Base-by-base conservation (phyloP, 1,140 invertebrate species). In the Aphelinus certus region DNA sequence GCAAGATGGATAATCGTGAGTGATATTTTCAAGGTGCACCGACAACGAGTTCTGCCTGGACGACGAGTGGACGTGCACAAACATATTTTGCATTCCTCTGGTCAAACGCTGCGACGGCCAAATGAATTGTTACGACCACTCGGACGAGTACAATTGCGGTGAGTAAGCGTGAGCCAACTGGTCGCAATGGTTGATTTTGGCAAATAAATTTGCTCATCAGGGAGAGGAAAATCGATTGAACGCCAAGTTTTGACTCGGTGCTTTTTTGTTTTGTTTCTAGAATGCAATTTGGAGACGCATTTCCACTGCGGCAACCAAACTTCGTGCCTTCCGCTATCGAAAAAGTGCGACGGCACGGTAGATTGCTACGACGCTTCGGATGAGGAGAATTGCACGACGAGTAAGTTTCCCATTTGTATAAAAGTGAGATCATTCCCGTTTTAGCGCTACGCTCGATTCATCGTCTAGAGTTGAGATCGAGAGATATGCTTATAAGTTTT, bases 361-460 rank as follows among this genome's bases (percentile, higher is more conserved):
- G 94, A 95, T 83, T 95, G 94, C 81, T 94, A 93, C 92, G 94
- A 95, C 84, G 93, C 92, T 42, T 89, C 89, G 55, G 94, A 95
- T 84, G 94, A 95, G 89, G 85, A 91, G n/a, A 92, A 93, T 81
- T 95, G 94, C 81, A 92, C 92, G 56, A 85, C 87, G 82, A 90
- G 92, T 93, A 87, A 88, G 84, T 75, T 48, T 43, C n/a, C 53
- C 1, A 26, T 26, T 26, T 26, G 26, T 26, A 26, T 26, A 26
- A 26, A 26, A 26, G 26, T 26, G 26, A 26, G 26, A 26, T 26
- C 26, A 26, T 26, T 26, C 26, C 26, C 26, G 26, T 26, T 26
- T 26, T 26, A 26, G 26, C 26, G 26, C 26, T 56, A 55, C 5
- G 48, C 26, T 48, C 42, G 49, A 48, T 55, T 55, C 48, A 7